Evolutionary conservation across 1,140 invertebrate species (phyloP).

Genomic region (Drosophila seguyi): DNA sequence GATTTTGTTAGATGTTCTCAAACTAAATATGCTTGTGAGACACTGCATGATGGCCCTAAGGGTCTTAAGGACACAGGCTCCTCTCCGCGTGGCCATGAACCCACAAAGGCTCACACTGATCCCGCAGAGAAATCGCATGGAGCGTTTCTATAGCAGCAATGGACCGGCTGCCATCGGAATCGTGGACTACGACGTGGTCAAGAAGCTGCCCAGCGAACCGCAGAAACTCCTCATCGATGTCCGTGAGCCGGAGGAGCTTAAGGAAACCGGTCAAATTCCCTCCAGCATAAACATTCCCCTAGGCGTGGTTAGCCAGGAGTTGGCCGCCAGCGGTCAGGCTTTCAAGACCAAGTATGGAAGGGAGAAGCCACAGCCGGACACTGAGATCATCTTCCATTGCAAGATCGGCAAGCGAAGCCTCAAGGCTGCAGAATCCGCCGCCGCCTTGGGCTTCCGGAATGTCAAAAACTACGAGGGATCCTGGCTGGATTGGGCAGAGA

Average conservation of each 20-base stretch:
- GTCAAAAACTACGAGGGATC: conserved; percentile 77
- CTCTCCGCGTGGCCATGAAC: not conserved
- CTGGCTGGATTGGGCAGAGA: conserved; percentile 86
- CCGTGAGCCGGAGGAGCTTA: conserved; percentile 88
- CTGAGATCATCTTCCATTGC: conserved; percentile 88
- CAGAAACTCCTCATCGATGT: conserved; percentile 89
- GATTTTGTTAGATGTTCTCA: not conserved
- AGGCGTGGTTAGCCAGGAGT: conserved; percentile 81
- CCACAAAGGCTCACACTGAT: not conserved
- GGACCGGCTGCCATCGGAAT: conserved; percentile 51
- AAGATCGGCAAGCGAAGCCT: conserved; percentile 87
- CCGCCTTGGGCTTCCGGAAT: conserved; percentile 87
- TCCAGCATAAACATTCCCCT: conserved; percentile 90
- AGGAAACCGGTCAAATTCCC: conserved; percentile 88
- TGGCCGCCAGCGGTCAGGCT: conserved; percentile 70
- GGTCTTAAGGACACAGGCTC: not conserved
- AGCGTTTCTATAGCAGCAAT: conserved; percentile 34
- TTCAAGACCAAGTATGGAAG: conserved; percentile 86
- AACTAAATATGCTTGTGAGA: conserved; percentile 40
- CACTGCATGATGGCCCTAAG: conserved; percentile 19
- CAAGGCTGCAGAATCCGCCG: conserved; percentile 87
- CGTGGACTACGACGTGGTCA: conserved; percentile 86
- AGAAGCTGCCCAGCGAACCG: conserved; percentile 82
- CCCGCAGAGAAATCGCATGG: not conserved
- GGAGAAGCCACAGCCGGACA: conserved; percentile 86